A percentile compares a stretch with the other conserved stretches of the same genome.
Conservation (phyloP, 2,888 invertebrate genomes). For the Lordiphosa andalusiaca region DNA sequence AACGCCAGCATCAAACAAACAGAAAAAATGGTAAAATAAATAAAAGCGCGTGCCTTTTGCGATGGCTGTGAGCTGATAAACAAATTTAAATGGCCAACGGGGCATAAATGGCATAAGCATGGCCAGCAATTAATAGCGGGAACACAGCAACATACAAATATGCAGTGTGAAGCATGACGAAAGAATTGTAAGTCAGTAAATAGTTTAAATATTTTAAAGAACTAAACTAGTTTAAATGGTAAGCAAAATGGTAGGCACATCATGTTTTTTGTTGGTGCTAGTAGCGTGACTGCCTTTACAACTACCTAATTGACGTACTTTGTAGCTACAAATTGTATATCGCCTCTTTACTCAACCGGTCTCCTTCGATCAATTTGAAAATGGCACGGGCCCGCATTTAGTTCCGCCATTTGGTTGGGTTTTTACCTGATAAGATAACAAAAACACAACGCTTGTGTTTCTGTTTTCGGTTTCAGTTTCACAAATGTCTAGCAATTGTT, state of each 20-base stretch:
- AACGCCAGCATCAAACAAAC: slow-evolving; percentile 38
- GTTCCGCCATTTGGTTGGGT: slow-evolving; percentile 32
- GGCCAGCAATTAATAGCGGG: slow-evolving; percentile 6
- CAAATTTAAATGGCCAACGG: slow-evolving; percentile 30
- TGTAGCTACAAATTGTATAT: slow-evolving; percentile 8
- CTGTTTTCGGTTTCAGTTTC: no score
- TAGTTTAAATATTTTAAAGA: no score
- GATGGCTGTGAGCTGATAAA: slow-evolving; percentile 25
- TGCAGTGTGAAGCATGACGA: slow-evolving; percentile 5
- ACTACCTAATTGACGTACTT: slow-evolving; percentile 24
- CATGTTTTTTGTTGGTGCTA: neutral
- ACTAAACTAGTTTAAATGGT: no score
- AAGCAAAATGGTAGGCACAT: neutral
- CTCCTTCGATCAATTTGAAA: slow-evolving; percentile 27
- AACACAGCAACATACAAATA: slow-evolving; percentile 7
- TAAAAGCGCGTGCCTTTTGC: slow-evolving; percentile 19
- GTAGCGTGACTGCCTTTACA: slow-evolving; percentile 27
- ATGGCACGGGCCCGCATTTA: slow-evolving; percentile 37
- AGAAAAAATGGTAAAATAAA: slow-evolving; percentile 15
- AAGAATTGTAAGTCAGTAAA: no score
- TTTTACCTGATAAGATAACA: no score
- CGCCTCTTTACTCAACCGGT: no score
- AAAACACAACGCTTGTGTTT: no score
- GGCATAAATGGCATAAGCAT: slow-evolving; percentile 16
- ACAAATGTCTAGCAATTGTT: no score